Base-by-base conservation (phyloP, 1,140 invertebrate species). In the Magallana angulata region DNA sequence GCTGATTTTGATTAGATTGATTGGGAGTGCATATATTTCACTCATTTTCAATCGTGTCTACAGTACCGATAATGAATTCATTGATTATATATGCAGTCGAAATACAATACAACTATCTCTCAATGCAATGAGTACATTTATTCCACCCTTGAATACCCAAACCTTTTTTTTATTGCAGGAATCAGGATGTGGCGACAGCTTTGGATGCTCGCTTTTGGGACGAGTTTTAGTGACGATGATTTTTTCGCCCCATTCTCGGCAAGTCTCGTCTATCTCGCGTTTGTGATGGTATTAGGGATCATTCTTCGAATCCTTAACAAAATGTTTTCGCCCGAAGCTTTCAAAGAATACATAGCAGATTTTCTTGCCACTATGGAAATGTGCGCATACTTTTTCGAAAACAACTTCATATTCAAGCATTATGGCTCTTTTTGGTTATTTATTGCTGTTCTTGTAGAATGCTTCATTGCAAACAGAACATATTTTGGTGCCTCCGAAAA, bases 311-410 rank as follows among this genome's bases (percentile, higher is more conserved):
- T 86, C 11, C 24, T 94, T 1, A 92, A 91, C 71, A 87, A 88
- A 60, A 18, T 84, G 3, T 80, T 93, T 8, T 81, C 89, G 18
- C 92, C 92, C 0, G 86, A 71, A n/a, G 82, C 82, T 48, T 82
- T 91, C 71, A 88, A 84, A 71, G 84, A 85, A 48, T 89, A 88
- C 60, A 89, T 91, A 11, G 88, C 90, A 11, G 93, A 93, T 62
- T 94, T 94, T 82, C 36, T 92, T 12, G 89, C 92, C 0, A 94
- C 93, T 2, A 90, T 92, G 88, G 92, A 93, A 89, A 92, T 92
- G 84, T 94, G 93, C 85, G 92, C 93, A 7, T 93, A 93, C 85
- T 93, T 93, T 82, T 93, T 93, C 84, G 93, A 94, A 84, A 94
- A 94, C 82, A 93, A 93, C 64, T 93, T 93, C 82, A 92, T 94